phyloP scores from a whole-genome alignment of 2,113 vertebrate species.

The Dasypus novemcinctus region DNA sequence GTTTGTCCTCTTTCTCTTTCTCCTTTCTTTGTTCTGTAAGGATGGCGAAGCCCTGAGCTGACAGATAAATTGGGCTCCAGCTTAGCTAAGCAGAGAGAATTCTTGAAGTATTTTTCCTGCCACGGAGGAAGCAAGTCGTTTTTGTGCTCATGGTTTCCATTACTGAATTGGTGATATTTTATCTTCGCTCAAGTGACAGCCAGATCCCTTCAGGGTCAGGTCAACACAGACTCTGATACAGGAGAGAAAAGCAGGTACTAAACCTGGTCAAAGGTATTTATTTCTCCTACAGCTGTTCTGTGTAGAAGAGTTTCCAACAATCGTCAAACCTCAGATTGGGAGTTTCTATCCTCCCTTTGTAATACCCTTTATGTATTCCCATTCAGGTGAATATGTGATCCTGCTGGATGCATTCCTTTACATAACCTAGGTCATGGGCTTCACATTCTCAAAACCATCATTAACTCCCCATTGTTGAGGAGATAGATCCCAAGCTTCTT shows the following conservation, averaged over 20 bases:
- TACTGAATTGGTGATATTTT: constrained; percentile 31
- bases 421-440: neutral
- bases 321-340: neutral
- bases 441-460: neutral
- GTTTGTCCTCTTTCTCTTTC: neutral
- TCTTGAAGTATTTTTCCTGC: constrained; percentile 43
- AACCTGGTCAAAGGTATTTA: neutral
- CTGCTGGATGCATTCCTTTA: neutral
- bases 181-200: constrained; percentile 49
- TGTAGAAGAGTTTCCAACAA: neutral
- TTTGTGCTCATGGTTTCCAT: neutral
- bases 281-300: neutral
- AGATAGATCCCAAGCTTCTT: neutral
- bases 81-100: constrained; percentile 19
- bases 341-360: neutral
- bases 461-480: neutral
- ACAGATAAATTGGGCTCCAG: neutral
- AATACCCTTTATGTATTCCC: neutral
- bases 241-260: neutral
- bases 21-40: neutral
- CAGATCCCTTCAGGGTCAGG: constrained; percentile 28
- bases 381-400: neutral
- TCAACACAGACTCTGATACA: neutral
- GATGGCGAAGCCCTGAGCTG: neutral
- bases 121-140: neutral